These are phyloP conservation scores for Takifugu flavidus DNA, from an alignment of 2,113 vertebrate genomes.

Conservation along the genomic window DNA sequence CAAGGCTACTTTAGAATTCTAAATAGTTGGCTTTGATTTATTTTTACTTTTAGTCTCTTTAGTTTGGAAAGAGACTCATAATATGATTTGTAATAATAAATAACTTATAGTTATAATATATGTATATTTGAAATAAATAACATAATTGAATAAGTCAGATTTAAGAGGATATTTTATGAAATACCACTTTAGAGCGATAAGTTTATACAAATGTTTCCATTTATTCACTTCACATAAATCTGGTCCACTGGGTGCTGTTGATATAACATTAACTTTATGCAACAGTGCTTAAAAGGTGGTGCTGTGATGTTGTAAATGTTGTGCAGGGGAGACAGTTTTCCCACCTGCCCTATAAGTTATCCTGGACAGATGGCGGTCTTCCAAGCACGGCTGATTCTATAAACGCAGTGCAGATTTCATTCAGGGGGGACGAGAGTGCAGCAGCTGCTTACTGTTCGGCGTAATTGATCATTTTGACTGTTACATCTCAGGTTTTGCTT, in stretches of 20 bases:
- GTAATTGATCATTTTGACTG: neutral
- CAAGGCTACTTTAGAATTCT: no score
- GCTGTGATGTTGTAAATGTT: no score
- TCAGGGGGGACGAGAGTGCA: neutral
- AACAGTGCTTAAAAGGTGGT: neutral
- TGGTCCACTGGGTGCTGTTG: no score
- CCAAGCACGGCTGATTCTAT: constrained; percentile 1
- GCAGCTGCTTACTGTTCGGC: neutral
- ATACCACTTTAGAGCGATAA: neutral
- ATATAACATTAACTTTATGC: neutral
- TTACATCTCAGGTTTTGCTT: neutral
- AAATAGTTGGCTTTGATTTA: no score
- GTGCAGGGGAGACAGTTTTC: neutral
- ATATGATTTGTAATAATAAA: no score
- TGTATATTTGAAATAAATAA: no score
- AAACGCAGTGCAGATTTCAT: constrained; percentile 7
- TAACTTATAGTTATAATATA: no score
- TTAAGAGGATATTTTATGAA: neutral
- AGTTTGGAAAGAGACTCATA: no score
- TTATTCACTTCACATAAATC: no score
- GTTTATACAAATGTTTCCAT: no score
- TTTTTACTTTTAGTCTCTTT: no score
- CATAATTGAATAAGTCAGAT: no score
- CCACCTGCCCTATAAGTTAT: neutral
- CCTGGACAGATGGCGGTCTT: neutral